These are phyloP conservation scores for Stegodyphus mimosarum DNA, from an alignment of 1,140 invertebrate species.

Conservation along the genomic window DNA sequence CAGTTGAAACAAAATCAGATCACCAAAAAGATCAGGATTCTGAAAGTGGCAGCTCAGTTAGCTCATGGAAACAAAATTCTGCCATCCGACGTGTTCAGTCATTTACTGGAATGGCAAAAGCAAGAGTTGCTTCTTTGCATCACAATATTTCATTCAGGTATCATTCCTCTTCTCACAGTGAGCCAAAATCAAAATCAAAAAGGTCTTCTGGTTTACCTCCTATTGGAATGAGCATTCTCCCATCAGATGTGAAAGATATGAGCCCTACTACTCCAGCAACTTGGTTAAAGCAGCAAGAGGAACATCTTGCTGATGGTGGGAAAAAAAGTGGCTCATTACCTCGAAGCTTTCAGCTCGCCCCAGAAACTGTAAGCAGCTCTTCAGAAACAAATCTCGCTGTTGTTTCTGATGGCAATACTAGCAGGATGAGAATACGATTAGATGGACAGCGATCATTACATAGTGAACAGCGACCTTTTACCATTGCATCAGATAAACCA, in stretches of 20 bases:
- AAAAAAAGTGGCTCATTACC: slow-evolving; percentile 82
- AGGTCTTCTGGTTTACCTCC: slow-evolving; percentile 39
- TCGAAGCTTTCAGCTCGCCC: slow-evolving; percentile 77
- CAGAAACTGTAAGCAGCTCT: slow-evolving; percentile 64
- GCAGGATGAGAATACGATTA: slow-evolving; percentile 17
- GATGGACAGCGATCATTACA: slow-evolving; percentile 24
- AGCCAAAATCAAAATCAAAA: slow-evolving; percentile 30
- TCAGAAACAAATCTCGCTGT: neutral
- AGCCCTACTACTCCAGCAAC: slow-evolving; percentile 73
- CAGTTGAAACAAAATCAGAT: neutral
- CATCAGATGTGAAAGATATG: slow-evolving; percentile 28
- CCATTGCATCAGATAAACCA: slow-evolving; percentile 78
- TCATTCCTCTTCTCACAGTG: slow-evolving; percentile 39
- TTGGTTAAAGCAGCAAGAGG: slow-evolving; percentile 74
- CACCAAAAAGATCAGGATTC: slow-evolving; percentile 46
- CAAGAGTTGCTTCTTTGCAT: slow-evolving; percentile 59
- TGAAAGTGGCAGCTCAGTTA: slow-evolving; percentile 47
- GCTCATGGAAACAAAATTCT: slow-evolving; percentile 55
- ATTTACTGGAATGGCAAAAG: slow-evolving; percentile 61
- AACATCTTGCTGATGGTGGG: slow-evolving; percentile 68
- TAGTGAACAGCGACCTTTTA: slow-evolving; percentile 73
- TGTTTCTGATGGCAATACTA: neutral
- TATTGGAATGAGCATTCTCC: slow-evolving; percentile 23
- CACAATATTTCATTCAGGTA: slow-evolving; percentile 61
- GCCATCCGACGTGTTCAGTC: slow-evolving; percentile 62